Base-by-base conservation (phyloP, 2,113 vertebrate species). In the Ranitomeya imitator region DNA sequence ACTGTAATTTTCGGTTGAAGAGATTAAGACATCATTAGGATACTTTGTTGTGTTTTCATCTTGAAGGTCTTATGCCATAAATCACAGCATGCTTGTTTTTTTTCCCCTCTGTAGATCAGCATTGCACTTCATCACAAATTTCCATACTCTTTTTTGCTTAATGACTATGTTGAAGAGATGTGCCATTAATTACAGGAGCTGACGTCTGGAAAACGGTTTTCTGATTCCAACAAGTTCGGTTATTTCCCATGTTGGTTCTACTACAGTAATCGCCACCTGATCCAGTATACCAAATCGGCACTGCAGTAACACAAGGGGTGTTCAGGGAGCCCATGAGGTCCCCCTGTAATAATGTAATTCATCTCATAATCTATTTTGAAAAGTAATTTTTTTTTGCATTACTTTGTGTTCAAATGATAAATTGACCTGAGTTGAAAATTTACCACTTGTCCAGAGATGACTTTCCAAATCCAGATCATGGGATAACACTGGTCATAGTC, bases 121-220 rank as follows among this genome's bases (percentile, higher is more conserved):
- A 23, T 51, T 69, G 81, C 63, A 69, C 61, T 83, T 69, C 19
- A 69, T 54, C 63, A 54, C 18, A 54, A 2, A 69, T 83, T 54
- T 83, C 52, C 81, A 83, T 69, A 69, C 45, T 69, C n/a, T 69
- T 26, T 69, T 63, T 69, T 83, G 81, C 81, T 83, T 83, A 83
- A 83, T 69, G 81, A 54, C 81, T 83, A 67, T 52, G 37, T 37
- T 52, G 37, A 19, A 82, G 60, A 82, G 15, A 51, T 65, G 80
- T n/a, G 80, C 57, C 60, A 82, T 65, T 51, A 82, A 82, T 31
- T 65, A 31, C 19, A 65, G 4, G 45, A 23, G 4, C 8, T 52
- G 37, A 65, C n/a, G 21, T 65, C 81, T 67, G 52, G 11, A 67
- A 63, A 23, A 52, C 18, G 67, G 23, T 12, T 14, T 3, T n/a